Evolutionary conservation across 1,140 invertebrate genomes (phyloP).

Genomic region (Drosophila arizonae): DNA sequence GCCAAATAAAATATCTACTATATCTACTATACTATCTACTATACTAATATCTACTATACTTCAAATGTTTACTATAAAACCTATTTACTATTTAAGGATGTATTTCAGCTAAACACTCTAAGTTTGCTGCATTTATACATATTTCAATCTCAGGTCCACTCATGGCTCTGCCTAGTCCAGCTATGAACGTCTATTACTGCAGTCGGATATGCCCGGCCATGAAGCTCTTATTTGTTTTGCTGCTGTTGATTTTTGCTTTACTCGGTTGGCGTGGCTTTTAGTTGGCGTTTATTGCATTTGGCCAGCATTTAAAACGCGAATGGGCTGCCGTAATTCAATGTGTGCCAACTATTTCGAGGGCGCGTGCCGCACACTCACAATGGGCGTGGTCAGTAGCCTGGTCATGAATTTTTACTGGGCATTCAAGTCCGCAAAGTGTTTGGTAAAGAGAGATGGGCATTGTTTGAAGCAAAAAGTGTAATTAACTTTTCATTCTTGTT

Average conservation of each 20-base stretch:
- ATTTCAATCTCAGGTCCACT: too few species aligned
- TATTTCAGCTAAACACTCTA: too few species aligned
- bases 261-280: slow-evolving; percentile 50
- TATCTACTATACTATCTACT: too few species aligned
- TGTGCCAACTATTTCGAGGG: slow-evolving; percentile 57
- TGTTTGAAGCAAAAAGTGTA: neutral
- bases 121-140: too few species aligned
- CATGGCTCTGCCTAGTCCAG: too few species aligned
- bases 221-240: neutral
- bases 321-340: slow-evolving; percentile 58
- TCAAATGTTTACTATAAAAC: too few species aligned
- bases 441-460: neutral
- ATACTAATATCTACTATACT: too few species aligned
- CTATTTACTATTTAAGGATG: too few species aligned
- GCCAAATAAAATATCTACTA: too few species aligned
- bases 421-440: neutral
- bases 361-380: slow-evolving; percentile 36
- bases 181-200: too few species aligned
- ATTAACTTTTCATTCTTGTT: neutral
- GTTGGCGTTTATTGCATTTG: slow-evolving; percentile 72
- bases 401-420: slow-evolving; percentile 26
- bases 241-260: neutral
- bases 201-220: too few species aligned
- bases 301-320: slow-evolving; percentile 57
- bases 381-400: slow-evolving; percentile 32